A percentile compares a stretch with the other conserved stretches of the same genome.
Conservation (phyloP, 2,888 invertebrate genomes). For the Aromia moschata region DNA sequence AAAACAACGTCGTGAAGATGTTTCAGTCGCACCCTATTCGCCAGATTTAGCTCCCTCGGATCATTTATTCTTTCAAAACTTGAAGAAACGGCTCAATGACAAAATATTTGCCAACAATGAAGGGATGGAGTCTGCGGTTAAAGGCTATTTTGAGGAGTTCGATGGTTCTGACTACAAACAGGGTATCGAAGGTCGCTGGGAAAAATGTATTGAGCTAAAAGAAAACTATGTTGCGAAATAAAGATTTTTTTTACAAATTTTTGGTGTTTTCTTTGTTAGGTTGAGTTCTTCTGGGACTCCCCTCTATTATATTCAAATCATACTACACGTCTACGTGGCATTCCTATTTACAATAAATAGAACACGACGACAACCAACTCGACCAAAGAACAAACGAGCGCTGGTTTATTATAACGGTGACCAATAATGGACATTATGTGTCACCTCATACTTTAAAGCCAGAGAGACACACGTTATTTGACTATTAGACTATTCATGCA, state of each 20-base stretch:
- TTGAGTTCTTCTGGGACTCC: background rate
- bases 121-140: slow-evolving; percentile 15
- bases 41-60: background rate
- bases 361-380: no score
- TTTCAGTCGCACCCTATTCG: background rate
- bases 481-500: no score
- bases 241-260: background rate
- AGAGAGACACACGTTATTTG: no score
- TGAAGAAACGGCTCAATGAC: slow-evolving; percentile 30
- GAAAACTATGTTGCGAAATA: background rate
- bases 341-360: no score
- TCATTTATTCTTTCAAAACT: background rate
- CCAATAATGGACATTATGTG: no score
- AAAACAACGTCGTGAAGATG: no score
- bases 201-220: background rate
- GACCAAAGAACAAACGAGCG: no score
- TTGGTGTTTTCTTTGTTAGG: background rate
- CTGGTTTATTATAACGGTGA: no score
- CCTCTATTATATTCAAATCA: no score
- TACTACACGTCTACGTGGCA: no score
- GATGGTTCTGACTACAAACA: background rate
- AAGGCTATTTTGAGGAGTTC: slow-evolving; percentile 2
- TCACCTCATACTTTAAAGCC: no score
- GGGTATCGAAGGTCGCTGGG: background rate
- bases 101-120: slow-evolving; percentile 39